A percentile compares a stretch with the other conserved stretches of the same genome.
Conservation (phyloP, 2,797 vertebrate species). For the Bufotes viridis region DNA sequence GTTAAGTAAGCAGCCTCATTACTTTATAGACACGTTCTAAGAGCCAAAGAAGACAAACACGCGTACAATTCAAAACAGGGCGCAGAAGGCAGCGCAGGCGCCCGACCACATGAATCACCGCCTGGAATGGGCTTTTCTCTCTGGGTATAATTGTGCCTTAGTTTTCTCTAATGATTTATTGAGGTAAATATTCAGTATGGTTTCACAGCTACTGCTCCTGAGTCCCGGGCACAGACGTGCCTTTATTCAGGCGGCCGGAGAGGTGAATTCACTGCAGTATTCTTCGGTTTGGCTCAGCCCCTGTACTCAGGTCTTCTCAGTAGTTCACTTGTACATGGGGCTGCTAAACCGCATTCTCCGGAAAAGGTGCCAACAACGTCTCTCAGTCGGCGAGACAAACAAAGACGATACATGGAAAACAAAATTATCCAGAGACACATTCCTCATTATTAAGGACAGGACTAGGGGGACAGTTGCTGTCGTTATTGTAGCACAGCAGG, state of each 20-base stretch:
- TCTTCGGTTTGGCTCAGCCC: constrained; percentile 82
- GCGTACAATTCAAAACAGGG: constrained; percentile 80
- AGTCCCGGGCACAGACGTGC: constrained; percentile 80
- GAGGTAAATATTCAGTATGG: constrained; percentile 85
- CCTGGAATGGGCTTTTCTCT: constrained; percentile 81
- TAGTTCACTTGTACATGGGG: constrained; percentile 81
- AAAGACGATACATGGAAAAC: constrained; percentile 76
- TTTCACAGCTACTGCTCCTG: constrained; percentile 84
- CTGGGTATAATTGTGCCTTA: constrained; percentile 83
- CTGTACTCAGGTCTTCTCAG: constrained; percentile 80
- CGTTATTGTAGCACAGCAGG: neutral
- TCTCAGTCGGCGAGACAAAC: constrained; percentile 76
- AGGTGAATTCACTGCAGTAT: constrained; percentile 84
- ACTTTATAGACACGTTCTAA: constrained; percentile 80
- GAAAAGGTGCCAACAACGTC: constrained; percentile 79
- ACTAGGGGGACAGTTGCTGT: neutral
- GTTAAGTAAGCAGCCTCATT: constrained; percentile 75
- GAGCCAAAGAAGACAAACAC: constrained; percentile 83
- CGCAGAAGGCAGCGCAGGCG: constrained; percentile 77
- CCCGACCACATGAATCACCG: constrained; percentile 80
- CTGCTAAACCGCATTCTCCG: constrained; percentile 77
- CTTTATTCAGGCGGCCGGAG: constrained; percentile 81
- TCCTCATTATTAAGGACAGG: neutral
- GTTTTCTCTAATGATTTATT: constrained; percentile 87
- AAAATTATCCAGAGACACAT: constrained; percentile 65